Base-by-base conservation (phyloP, 1,140 invertebrate genomes). In the Rhysida immarginata region DNA sequence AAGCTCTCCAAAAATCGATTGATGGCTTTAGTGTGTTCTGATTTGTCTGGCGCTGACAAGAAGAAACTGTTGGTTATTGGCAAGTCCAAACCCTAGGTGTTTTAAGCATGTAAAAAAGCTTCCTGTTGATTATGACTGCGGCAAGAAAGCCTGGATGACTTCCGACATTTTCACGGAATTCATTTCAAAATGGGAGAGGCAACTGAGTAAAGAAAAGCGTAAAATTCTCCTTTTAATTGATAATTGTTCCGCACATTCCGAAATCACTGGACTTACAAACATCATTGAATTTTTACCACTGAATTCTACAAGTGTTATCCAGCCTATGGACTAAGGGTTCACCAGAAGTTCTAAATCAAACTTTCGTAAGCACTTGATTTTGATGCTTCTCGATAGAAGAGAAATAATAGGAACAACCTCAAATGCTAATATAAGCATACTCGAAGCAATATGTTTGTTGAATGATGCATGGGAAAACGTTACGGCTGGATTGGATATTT, bases 331-430 rank as follows among this genome's bases (percentile, higher is more conserved):
- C 53, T 23, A 54, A 54, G 41, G 41, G 21, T 14, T 54, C 41
- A 43, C 45, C 18, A 54, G 41, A 44, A 54, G 20, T 54, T 54
- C 45, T 25, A 54, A 54, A 35, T 35, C 29, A 35, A 35, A 35
- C 29, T 35, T 35, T 35, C 5, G 5, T 35, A 35, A 35, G 5
- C 29, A 35, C 29, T 35, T 35, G 29, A 35, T 35, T 35, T 35
- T 35, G 29, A 35, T 35, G 29, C 29, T 35, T 35, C 29, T 35
- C 29, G 29, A 35, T 35, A 35, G 29, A 35, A 35, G 29, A 35
- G 29, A 35, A 35, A 35, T 8, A 35, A 35, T 35, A 8, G 29
- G 29, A 35, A 35, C 29, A 35, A 35, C 29, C 29, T 35, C 29
- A 35, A 35, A 35, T 35, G 29, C 29, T 35, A 35, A 35, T 35